These are phyloP conservation scores for Cosmia pyralina DNA, from an alignment of 2,888 invertebrate species.

Conservation along the genomic window DNA sequence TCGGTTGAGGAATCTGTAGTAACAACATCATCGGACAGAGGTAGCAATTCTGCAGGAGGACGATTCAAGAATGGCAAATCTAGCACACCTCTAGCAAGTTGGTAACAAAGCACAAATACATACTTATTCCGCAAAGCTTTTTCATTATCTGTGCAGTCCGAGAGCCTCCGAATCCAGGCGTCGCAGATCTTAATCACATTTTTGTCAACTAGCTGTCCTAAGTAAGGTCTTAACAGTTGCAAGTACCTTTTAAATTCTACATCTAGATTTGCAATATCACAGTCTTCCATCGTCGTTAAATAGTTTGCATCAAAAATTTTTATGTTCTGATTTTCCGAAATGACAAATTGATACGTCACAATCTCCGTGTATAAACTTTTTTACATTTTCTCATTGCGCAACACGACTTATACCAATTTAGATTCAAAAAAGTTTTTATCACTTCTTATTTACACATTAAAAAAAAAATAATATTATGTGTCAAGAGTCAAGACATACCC, in stretches of 20 bases:
- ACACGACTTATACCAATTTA: neutral
- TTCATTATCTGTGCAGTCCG: constrained; percentile 75
- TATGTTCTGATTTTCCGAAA: constrained; percentile 43
- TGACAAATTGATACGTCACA: constrained; percentile 38
- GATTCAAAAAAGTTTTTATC: constrained; percentile 20
- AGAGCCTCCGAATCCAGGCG: constrained; percentile 83
- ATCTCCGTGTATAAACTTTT: neutral
- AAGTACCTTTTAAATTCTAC: constrained; percentile 82
- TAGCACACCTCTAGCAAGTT: constrained; percentile 80
- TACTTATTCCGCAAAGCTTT: constrained; percentile 82
- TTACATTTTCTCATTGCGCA: neutral
- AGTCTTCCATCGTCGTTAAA: constrained; percentile 74
- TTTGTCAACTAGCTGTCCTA: constrained; percentile 76
- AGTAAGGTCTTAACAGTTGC: constrained; percentile 81
- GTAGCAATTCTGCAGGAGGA: constrained; percentile 73
- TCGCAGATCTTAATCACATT: constrained; percentile 79
- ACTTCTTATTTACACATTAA: too few relatives aligned
- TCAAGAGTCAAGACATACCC: too few relatives aligned
- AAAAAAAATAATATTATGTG: too few relatives aligned
- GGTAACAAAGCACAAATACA: constrained; percentile 81
- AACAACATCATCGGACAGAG: constrained; percentile 71
- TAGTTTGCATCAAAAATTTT: constrained; percentile 26
- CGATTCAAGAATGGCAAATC: constrained; percentile 78
- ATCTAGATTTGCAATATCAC: constrained; percentile 74
- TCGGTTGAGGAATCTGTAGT: constrained; percentile 78